Evolutionary conservation across 2,888 invertebrate genomes (phyloP), one percentile per base, ranked within the genome.

Genomic region (Epinotia demarniana): DNA sequence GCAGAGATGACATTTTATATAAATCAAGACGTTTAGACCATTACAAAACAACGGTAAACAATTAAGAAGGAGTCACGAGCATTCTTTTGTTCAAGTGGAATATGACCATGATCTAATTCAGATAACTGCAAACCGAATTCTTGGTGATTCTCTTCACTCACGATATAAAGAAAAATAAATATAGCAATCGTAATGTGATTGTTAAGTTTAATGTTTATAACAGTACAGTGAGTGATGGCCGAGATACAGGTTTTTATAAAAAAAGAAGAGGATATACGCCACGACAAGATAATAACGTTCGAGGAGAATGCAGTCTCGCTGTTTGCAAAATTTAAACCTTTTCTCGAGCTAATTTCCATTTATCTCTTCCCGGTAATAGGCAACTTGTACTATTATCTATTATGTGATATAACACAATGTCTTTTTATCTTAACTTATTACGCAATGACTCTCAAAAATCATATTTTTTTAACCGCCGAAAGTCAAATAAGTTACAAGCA

Each of bases 221-320:
- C 90, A 88, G 90, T 89, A 89, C 85, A 86, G 82, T 79, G 88
- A 87, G 87, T 87, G 89, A 89, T 86, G 87, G 79, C 85, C 87
- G 84, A 85, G 87, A 90, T 89, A 89, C 87, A 19, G 11, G 84
- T 84, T 86, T 86, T 85, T 81, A 86, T 85, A 89, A 88, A 89
- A 84, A 85, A 87, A 83, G 81, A 85, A 82, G 83, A 83, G 80
- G 81, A 85, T 82, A 85, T 85, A 85, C 82, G 81, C 78, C 81
- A 79, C 81, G 80, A 83, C 80, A 83, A 84, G 83, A 89, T 86
- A 88, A 88, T 85, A 84, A 85, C 76, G 79, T 84, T 80, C 82
- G 80, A 9, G 9, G 39, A 39, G 39, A 39, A 39, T 39, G 39
- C 39, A 9, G 39, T 39, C 39, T 76, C 82, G 9, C 57, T 86